Evolutionary conservation across 2,113 vertebrate genomes (phyloP), one percentile per base, ranked within the genome.

Genomic region (Cynocephalus volans): DNA sequence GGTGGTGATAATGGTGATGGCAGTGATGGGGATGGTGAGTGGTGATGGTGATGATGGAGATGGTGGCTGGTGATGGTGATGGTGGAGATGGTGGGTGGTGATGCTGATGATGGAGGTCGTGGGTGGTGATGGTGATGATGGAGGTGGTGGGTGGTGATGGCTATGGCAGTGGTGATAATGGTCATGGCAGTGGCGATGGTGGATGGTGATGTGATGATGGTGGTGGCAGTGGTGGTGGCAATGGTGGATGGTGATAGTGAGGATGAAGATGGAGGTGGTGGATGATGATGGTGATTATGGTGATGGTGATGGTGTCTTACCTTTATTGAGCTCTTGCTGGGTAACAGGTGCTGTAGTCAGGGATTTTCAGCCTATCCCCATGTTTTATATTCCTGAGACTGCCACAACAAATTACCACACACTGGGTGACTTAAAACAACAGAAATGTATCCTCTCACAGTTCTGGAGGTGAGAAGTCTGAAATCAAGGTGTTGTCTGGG

Each of bases 111-210:
- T 70, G 33, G 6, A n/a, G n/a, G n/a, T 24, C 17, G 12, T 65
- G 64, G 4, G 41, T 41, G 41, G 19, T 2, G 6, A 33, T 28
- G 45, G 48, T 26, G 24, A 33, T n/a, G 15, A 15, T 17, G 41
- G 41, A 4, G 33, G 4, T n/a, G 26, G 45, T 4, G 4, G 33
- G 4, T 2, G 31, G 5, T 24, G 54, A 26, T 1, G 4, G 2
- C 8, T 1, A 41, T 41, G 41, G 41, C 41, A 41, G 41, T 41
- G 41, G 41, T 41, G 41, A 41, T 41, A 41, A 13, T 31, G n/a
- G 6, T 19, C 5, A 1, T 31, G 50, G 5, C 41, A 36, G 2
- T 64, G 36, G 0, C 12, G 36, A 23, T 19, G 26, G 5, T 52
- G 33, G 76, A 23, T 13, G 18, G 15, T 24, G 1, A 24, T 24